These are phyloP conservation scores for Coleophora deauratella DNA, from an alignment of 2,888 invertebrate genomes.

Conservation along the genomic window DNA sequence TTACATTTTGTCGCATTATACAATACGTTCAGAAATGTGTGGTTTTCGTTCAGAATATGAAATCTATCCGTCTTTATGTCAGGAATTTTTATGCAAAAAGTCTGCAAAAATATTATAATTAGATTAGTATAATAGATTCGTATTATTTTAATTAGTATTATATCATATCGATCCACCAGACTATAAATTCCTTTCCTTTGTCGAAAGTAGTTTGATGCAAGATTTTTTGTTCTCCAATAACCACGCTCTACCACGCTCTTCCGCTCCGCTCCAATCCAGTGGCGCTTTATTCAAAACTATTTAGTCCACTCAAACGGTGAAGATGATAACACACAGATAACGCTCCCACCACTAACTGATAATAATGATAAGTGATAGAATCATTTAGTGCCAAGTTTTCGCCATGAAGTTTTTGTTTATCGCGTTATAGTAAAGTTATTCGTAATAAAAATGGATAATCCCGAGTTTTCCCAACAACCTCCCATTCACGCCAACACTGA, in stretches of 20 bases:
- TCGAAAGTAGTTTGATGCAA: no score
- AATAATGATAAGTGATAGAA: conserved; percentile 16
- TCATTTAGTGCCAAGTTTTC: conserved; percentile 37
- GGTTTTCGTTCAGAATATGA: conserved; percentile 33
- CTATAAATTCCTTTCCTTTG: no score
- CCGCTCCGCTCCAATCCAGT: conserved; percentile 10
- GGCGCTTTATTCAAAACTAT: conserved; percentile 57
- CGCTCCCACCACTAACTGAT: conserved; percentile 50
- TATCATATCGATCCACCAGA: no score
- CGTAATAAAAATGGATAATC: conserved; percentile 24
- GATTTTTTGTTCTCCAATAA: no score
- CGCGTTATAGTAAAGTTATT: conserved; percentile 43
- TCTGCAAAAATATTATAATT: no score
- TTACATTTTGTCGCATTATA: conserved; percentile 20
- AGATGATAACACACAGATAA: conserved; percentile 66
- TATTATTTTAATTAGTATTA: no score
- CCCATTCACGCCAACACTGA: conserved; percentile 22
- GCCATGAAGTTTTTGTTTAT: conserved; percentile 57
- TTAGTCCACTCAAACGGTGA: conserved; percentile 52
- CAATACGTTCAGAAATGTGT: conserved; percentile 10
- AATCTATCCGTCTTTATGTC: no score
- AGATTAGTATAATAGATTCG: no score
- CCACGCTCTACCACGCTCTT: background rate
- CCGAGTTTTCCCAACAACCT: conserved; percentile 2
- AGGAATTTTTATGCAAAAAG: no score